Evolutionary conservation across 2,888 invertebrate genomes (phyloP).

Genomic region (Camptogramma bilineatum): DNA sequence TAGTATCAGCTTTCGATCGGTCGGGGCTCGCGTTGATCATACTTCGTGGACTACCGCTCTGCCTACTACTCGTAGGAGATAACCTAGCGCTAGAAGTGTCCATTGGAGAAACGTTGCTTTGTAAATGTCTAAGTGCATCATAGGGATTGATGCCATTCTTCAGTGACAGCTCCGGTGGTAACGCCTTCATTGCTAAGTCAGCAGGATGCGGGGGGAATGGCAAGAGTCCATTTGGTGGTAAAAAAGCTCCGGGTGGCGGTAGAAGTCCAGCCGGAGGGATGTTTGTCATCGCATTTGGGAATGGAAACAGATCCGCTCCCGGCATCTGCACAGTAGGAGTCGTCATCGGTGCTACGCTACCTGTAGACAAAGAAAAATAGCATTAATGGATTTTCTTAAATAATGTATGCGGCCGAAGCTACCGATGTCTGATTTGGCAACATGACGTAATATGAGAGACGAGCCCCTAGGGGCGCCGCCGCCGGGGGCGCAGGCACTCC

Average conservation of each 20-base stretch:
- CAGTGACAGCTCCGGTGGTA: constrained; percentile 80
- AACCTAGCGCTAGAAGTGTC: constrained; percentile 79
- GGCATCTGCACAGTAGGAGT: constrained; percentile 72
- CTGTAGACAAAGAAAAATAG: constrained; percentile 69
- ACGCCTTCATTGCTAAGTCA: constrained; percentile 77
- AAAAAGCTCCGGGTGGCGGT: constrained; percentile 84
- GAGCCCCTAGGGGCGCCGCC: constrained; percentile 70
- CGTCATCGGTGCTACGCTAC: constrained; percentile 71
- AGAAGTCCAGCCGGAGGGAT: constrained; percentile 80
- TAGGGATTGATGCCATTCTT: constrained; percentile 86
- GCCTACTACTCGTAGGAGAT: constrained; percentile 85
- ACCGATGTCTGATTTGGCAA: constrained; percentile 65
- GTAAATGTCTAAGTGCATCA: constrained; percentile 80
- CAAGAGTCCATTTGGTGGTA: constrained; percentile 83
- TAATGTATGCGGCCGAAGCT: constrained; percentile 47
- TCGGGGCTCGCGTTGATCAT: constrained; percentile 75
- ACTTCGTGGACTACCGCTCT: constrained; percentile 83
- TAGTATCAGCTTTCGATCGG: constrained; percentile 83
- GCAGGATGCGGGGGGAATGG: constrained; percentile 84
- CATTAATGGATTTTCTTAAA: constrained; percentile 38
- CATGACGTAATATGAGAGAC: constrained; percentile 84
- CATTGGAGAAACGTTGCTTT: constrained; percentile 77
- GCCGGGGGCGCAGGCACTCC: constrained; percentile 75
- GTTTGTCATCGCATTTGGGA: constrained; percentile 70
- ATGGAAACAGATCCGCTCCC: constrained; percentile 76